Evolutionary conservation across 2,113 vertebrate genomes (phyloP).

Genomic region (Menidia beryllina): DNA sequence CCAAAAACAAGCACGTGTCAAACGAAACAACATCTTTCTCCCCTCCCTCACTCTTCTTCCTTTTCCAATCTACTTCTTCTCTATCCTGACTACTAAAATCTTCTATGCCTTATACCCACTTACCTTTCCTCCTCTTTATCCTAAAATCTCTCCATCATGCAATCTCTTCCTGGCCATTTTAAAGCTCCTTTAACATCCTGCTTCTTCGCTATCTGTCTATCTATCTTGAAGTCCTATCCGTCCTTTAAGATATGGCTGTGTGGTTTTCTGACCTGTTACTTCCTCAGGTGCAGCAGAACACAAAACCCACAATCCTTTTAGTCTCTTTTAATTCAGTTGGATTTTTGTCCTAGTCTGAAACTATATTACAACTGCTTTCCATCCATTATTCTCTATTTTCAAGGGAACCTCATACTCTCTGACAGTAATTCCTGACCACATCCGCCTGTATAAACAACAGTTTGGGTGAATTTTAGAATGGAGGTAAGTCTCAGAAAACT

Average conservation of each 20-base stretch:
- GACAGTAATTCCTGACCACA: too few species aligned
- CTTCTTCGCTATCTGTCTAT: slow-evolving; percentile 56
- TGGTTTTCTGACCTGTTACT: slow-evolving; percentile 10
- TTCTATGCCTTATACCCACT: slow-evolving; percentile 22
- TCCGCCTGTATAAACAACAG: too few species aligned
- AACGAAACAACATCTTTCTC: not conserved
- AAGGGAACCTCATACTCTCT: too few species aligned
- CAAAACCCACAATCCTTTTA: not conserved
- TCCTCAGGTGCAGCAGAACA: slow-evolving; percentile 22
- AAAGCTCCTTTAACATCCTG: slow-evolving; percentile 52
- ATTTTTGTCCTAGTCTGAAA: not conserved
- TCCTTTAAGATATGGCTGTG: slow-evolving; percentile 34
- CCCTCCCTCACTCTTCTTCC: not conserved
- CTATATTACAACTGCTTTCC: not conserved
- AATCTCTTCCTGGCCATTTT: slow-evolving; percentile 53
- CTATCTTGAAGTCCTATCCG: slow-evolving; percentile 30
- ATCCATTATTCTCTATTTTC: too few species aligned
- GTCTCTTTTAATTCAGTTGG: not conserved
- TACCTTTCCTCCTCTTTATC: slow-evolving; percentile 41
- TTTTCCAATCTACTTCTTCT: slow-evolving; percentile 11
- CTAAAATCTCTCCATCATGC: slow-evolving; percentile 47
- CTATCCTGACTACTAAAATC: slow-evolving; percentile 19
- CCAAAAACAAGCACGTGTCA: too few species aligned
- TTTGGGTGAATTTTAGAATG: too few species aligned
- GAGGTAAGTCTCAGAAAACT: too few species aligned